Evolutionary conservation across 1,140 invertebrate genomes (phyloP).

Genomic region (Drosophila miranda): DNA sequence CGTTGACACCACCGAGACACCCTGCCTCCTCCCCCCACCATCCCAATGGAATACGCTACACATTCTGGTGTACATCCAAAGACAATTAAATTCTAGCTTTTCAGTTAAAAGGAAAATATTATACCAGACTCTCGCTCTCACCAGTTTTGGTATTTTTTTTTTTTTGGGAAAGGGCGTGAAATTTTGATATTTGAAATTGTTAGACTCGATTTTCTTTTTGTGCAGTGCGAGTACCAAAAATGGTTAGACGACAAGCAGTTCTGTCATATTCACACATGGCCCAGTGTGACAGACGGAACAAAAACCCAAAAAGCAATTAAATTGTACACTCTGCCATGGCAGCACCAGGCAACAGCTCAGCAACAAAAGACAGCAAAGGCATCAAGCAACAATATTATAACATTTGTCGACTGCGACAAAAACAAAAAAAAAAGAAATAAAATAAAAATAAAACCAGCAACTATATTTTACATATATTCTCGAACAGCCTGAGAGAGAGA

Average conservation of each 20-base stretch:
- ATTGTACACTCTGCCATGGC: constrained; percentile 65
- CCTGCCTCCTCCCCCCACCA: no score
- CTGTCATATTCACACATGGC: constrained; percentile 59
- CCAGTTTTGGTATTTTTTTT: no score
- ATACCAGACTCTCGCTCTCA: constrained; percentile 26
- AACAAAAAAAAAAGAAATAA: no score
- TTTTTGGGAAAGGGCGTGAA: constrained; percentile 22
- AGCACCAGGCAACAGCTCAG: constrained; percentile 51
- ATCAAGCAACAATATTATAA: constrained; percentile 69
- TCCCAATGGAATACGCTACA: not conserved
- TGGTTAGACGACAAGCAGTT: constrained; percentile 71
- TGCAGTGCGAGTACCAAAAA: constrained; percentile 37
- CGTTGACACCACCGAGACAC: constrained; percentile 56
- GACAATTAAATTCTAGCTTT: constrained; percentile 56
- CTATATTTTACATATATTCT: no score
- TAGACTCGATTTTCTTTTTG: constrained; percentile 42
- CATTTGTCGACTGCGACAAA: constrained; percentile 42
- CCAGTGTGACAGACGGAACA: constrained; percentile 24
- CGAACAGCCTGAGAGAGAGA: constrained; percentile 2
- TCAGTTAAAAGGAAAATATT: constrained; percentile 78
- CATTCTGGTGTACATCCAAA: constrained; percentile 11
- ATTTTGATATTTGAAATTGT: constrained; percentile 27
- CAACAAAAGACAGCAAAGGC: constrained; percentile 64
- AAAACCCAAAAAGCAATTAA: constrained; percentile 78
- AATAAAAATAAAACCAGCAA: no score